Conservation (phyloP, 2,113 vertebrate species). For the Pollachius pollachius region DNA sequence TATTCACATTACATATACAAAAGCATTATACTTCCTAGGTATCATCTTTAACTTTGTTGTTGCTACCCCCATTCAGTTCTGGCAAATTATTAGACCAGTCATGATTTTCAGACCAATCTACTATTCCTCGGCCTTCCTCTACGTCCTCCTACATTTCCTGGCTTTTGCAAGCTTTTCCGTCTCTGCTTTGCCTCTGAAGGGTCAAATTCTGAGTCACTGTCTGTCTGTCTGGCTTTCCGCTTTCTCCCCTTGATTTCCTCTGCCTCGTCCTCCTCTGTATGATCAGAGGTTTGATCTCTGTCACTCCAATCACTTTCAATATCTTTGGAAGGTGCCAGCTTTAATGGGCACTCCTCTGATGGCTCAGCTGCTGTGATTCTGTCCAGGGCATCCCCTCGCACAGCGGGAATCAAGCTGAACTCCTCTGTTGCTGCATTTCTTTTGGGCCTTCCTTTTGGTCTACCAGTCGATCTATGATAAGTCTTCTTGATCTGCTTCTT, state of each 20-base stretch:
- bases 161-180: neutral
- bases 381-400: neutral
- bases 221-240: neutral
- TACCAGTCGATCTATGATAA: conserved; percentile 15
- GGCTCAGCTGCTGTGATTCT: neutral
- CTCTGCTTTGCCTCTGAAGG: neutral
- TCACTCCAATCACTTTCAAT: neutral
- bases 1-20: too few relatives aligned
- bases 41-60: too few relatives aligned
- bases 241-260: neutral
- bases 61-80: too few relatives aligned
- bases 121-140: too few relatives aligned
- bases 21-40: too few relatives aligned
- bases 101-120: too few relatives aligned
- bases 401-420: neutral
- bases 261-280: neutral
- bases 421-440: neutral
- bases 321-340: neutral
- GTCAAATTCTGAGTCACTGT: neutral
- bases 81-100: too few relatives aligned
- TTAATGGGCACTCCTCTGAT: neutral
- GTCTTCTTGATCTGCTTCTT: neutral
- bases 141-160: too few relatives aligned
- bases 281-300: neutral
- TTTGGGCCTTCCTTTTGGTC: conserved; percentile 43